Evolutionary conservation across 2,888 invertebrate genomes (phyloP), one percentile per base, ranked within the genome.

Genomic region (Xestoiulus laeticollis): DNA sequence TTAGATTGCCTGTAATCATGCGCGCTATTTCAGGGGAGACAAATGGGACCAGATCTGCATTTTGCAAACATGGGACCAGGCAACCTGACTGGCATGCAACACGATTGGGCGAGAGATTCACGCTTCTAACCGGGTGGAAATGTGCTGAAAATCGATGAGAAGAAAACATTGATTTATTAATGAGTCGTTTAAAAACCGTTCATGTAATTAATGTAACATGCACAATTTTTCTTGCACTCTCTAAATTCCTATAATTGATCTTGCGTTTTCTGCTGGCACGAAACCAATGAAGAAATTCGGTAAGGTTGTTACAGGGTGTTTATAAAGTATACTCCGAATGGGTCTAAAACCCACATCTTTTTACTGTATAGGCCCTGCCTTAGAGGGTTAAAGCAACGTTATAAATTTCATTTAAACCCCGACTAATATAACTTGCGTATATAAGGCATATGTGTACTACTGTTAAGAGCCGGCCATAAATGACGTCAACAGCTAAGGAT

Each of bases 1-100:
- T 78, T 78, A 78, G 78, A 78, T 78, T 78, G 78, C 78, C 78
- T 14, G 78, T 78, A 78, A 78, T 78, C 78, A 78, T 78, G 78
- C 78, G 78, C 78, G 78, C 78, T 26, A 78, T 78, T 78, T 26
- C 30, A 78, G 78, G 68, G 38, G 78, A 78, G 78, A 78, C 30
- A 78, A 78, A 78, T 30, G 30, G 30, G 78, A 30, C 30, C 78
- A 78, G 78, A 78, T 78, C 30, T 78, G 78, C 78, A 30, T 78
- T 78, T 78, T 30, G 78, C 78, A 78, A 10, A 26, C 30, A 30
- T 16, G 22, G n/a, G 59, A 48, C 48, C 16, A 8, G 10, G 10
- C 48, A 48, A 48, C 1, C 48, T 48, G 48, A 48, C 4, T 48
- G 48, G 68, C 10, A 26, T 68, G 26, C 26, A 68, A 26, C 59